A percentile compares a stretch with the other conserved stretches of the same genome.
phyloP scores from a whole-genome alignment of 2,888 invertebrate species.

The Drosophila mimica region DNA sequence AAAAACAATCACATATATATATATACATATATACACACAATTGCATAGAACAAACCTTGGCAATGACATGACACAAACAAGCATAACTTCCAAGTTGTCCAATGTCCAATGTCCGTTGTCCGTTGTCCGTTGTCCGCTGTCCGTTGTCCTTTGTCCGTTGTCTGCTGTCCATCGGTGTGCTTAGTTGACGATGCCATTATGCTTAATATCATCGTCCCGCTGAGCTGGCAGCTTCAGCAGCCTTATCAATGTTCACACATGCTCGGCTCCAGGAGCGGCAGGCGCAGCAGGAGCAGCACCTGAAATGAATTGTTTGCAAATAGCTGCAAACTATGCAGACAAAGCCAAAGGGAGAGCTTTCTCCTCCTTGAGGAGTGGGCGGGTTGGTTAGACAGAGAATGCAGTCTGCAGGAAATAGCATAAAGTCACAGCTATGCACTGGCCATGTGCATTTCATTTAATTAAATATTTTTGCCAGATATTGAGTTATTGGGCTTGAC shows the following conservation, averaged over 20 bases:
- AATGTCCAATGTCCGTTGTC: background rate
- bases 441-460: slow-evolving; percentile 47
- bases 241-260: slow-evolving; percentile 47
- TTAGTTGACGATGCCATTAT: slow-evolving; percentile 31
- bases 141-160: slow-evolving; percentile 8
- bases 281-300: slow-evolving; percentile 27
- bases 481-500: slow-evolving; percentile 22
- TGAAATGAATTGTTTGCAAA: slow-evolving; percentile 41
- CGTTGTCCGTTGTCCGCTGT: slow-evolving; percentile 1
- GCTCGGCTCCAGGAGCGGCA: slow-evolving; percentile 25
- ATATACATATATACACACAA: background rate
- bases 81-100: slow-evolving; percentile 41
- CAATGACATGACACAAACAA: slow-evolving; percentile 28
- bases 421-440: slow-evolving; percentile 9
- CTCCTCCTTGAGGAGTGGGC: too few species aligned
- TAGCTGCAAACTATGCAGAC: slow-evolving; percentile 48
- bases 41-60: background rate
- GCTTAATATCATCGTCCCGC: slow-evolving; percentile 59
- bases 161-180: slow-evolving; percentile 4
- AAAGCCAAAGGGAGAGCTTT: slow-evolving; percentile 13
- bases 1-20: background rate
- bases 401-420: background rate
- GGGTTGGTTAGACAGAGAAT: background rate
- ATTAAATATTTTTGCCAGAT: slow-evolving; percentile 49
- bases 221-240: slow-evolving; percentile 13